phyloP scores from a whole-genome alignment of 2,888 invertebrate species.

The Laothoe populi region DNA sequence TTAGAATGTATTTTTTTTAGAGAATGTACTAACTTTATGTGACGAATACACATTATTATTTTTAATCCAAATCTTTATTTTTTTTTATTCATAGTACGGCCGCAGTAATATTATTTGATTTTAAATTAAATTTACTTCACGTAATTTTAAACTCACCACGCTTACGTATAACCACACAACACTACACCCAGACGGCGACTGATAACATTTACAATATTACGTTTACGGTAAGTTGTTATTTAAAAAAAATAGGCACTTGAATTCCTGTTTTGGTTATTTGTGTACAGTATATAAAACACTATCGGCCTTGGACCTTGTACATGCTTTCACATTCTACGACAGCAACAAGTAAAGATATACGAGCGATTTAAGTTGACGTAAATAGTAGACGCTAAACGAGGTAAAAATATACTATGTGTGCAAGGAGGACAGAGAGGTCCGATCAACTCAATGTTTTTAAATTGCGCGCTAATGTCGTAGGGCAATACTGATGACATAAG shows the following conservation, averaged over 20 bases:
- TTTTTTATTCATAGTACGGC: too few relatives aligned
- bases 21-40: too few relatives aligned
- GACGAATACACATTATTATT: too few relatives aligned
- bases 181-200: slow-evolving; percentile 8
- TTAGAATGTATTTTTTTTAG: too few relatives aligned
- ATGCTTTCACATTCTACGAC: slow-evolving; percentile 17
- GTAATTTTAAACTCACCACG: slow-evolving; percentile 2
- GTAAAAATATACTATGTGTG: neutral
- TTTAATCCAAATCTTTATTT: too few relatives aligned
- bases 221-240: neutral
- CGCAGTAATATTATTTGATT: neutral
- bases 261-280: slow-evolving; percentile 3
- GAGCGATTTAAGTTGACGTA: slow-evolving; percentile 18
- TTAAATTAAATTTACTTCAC: neutral
- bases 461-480: slow-evolving; percentile 1
- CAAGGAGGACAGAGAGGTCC: neutral
- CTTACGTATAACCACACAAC: slow-evolving; percentile 1
- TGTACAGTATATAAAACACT: slow-evolving; percentile 5
- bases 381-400: neutral
- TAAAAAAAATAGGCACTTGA: neutral
- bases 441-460: neutral
- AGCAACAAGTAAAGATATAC: slow-evolving; percentile 25
- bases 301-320: slow-evolving; percentile 26
- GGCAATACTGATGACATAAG: neutral
- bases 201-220: neutral